phyloP scores from a whole-genome alignment of 2,797 vertebrate genomes.

The Oophaga sylvatica region DNA sequence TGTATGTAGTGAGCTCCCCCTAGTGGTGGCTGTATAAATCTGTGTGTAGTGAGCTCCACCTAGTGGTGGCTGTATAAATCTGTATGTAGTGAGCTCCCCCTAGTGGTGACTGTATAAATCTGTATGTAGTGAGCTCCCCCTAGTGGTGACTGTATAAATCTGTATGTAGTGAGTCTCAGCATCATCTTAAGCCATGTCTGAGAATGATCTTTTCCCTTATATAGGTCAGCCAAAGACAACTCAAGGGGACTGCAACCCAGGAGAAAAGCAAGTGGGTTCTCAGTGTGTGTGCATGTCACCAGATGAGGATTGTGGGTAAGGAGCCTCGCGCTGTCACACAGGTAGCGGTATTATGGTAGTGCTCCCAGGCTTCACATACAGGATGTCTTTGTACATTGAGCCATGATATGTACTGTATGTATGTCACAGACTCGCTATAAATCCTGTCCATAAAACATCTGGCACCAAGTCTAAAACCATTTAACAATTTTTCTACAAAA shows the following conservation, averaged over 20 bases:
- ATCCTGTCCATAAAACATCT: too few species aligned
- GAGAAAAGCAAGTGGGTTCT: constrained; percentile 74
- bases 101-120: too few species aligned
- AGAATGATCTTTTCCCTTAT: background rate
- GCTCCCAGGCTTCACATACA: background rate
- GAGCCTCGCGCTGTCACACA: background rate
- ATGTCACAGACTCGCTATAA: too few species aligned
- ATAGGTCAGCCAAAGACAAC: constrained; percentile 41
- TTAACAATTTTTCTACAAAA: too few species aligned
- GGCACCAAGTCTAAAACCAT: too few species aligned
- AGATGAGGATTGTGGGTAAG: constrained; percentile 82
- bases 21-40: too few species aligned
- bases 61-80: too few species aligned
- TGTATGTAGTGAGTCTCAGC: background rate
- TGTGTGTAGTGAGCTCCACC: too few species aligned
- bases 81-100: too few species aligned
- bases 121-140: too few species aligned
- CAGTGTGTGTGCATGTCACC: constrained; percentile 81
- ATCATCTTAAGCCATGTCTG: background rate
- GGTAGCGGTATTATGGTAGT: background rate
- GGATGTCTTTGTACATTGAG: background rate
- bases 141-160: too few species aligned
- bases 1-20: too few species aligned
- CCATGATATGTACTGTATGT: background rate
- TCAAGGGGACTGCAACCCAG: constrained; percentile 75